These are phyloP conservation scores for Apodemia duryi DNA, from an alignment of 2,888 invertebrate genomes.

Conservation along the genomic window DNA sequence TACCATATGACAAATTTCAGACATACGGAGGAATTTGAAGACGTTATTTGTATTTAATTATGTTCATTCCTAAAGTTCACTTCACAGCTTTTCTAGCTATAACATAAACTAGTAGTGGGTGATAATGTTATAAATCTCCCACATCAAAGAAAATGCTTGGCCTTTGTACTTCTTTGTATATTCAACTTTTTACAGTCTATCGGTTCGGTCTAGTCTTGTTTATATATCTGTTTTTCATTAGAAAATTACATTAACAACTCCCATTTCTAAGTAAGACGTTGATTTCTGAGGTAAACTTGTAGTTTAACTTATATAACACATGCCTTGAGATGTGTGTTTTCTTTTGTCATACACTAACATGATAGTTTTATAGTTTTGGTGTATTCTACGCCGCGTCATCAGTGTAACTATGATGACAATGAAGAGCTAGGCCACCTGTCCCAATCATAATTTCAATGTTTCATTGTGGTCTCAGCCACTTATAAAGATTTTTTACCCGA, in stretches of 20 bases:
- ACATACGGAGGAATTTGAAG: not conserved
- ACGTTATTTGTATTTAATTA: not conserved
- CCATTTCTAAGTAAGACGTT: conserved; percentile 3
- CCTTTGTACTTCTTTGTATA: conserved; percentile 4
- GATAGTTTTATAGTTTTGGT: not conserved
- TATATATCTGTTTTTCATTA: conserved; percentile 15
- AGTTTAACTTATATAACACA: not conserved
- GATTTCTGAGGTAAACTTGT: not conserved
- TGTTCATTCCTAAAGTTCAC: not conserved
- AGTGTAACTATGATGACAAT: too few relatives aligned
- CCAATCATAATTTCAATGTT: too few relatives aligned
- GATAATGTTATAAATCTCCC: conserved; percentile 4
- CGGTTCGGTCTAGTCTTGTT: conserved; percentile 12
- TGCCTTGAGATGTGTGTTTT: not conserved
- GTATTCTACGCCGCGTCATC: not conserved
- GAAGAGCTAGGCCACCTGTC: too few relatives aligned
- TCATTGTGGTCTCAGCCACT: too few relatives aligned
- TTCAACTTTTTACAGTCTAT: conserved; percentile 12
- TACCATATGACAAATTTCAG: not conserved
- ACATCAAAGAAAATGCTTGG: conserved; percentile 13
- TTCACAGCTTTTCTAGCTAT: not conserved
- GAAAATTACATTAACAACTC: conserved; percentile 10
- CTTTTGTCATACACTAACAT: not conserved
- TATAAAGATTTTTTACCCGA: too few relatives aligned
- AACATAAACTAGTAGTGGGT: conserved; percentile 7